A percentile compares a stretch with the other conserved stretches of the same genome.
phyloP scores from a whole-genome alignment of 2,113 vertebrate genomes.

The Engraulis encrasicolus region DNA sequence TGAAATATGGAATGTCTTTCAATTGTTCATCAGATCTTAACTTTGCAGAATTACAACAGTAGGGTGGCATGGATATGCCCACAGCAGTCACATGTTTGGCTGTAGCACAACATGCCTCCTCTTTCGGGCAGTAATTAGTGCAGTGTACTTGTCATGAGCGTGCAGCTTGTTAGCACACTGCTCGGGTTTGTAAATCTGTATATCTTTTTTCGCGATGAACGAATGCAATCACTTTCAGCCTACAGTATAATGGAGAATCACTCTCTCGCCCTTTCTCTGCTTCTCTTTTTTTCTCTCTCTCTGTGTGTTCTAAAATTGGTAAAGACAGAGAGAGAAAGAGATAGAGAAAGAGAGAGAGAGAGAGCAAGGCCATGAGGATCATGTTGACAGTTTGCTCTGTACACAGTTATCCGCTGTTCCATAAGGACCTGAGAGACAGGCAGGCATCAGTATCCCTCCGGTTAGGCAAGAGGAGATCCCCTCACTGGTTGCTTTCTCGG shows the following conservation, averaged over 20 bases:
- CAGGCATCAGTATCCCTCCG: slow-evolving; percentile 23
- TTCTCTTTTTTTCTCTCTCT: neutral
- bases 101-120: neutral
- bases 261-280: neutral
- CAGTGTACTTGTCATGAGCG: neutral
- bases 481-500: neutral
- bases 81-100: neutral
- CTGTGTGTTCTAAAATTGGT: too few relatives aligned
- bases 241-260: neutral
- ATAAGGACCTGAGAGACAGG: slow-evolving; percentile 43
- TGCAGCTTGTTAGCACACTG: neutral
- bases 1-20: too few relatives aligned
- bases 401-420: slow-evolving; percentile 12
- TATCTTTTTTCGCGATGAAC: too few relatives aligned
- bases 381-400: slow-evolving; percentile 34
- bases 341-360: too few relatives aligned
- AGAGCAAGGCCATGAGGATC: neutral
- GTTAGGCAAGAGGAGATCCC: neutral
- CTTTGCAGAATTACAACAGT: neutral
- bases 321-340: too few relatives aligned
- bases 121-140: neutral
- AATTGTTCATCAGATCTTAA: neutral
- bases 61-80: neutral
- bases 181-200: neutral
- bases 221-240: too few relatives aligned